Conservation (phyloP, 2,113 vertebrate genomes). For the Cebus imitator region DNA sequence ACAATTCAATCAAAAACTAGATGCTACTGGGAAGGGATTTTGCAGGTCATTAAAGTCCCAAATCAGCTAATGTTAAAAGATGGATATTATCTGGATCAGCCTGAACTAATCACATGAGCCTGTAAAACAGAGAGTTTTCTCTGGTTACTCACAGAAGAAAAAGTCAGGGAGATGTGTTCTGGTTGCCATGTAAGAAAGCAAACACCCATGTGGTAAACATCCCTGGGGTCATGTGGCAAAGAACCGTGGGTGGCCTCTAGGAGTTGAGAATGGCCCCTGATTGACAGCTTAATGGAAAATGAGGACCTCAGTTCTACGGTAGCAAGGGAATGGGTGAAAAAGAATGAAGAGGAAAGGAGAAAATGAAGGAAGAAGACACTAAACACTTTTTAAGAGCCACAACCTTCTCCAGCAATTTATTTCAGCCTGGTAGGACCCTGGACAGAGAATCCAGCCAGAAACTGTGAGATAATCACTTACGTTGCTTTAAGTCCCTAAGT, state of each 20-base stretch:
- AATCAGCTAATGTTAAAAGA: neutral
- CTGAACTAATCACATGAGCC: neutral
- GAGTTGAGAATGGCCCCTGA: neutral
- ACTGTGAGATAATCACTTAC: neutral
- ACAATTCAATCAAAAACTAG: neutral
- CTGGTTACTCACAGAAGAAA: neutral
- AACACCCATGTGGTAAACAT: neutral
- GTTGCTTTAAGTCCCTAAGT: neutral
- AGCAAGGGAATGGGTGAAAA: neutral
- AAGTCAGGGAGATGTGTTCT: neutral
- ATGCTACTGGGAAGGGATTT: neutral
- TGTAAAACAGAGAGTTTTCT: neutral
- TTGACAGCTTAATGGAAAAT: neutral
- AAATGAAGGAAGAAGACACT: neutral
- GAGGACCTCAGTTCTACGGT: neutral
- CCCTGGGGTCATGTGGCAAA: neutral
- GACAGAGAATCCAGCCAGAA: neutral
- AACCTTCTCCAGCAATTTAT: neutral
- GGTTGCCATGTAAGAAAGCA: neutral
- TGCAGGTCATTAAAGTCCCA: neutral
- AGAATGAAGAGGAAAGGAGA: neutral
- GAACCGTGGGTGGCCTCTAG: neutral
- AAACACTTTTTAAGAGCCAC: neutral
- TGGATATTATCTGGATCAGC: neutral
- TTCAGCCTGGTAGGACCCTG: neutral